Conservation (phyloP, 2,113 vertebrate species). For the Carollia perspicillata region DNA sequence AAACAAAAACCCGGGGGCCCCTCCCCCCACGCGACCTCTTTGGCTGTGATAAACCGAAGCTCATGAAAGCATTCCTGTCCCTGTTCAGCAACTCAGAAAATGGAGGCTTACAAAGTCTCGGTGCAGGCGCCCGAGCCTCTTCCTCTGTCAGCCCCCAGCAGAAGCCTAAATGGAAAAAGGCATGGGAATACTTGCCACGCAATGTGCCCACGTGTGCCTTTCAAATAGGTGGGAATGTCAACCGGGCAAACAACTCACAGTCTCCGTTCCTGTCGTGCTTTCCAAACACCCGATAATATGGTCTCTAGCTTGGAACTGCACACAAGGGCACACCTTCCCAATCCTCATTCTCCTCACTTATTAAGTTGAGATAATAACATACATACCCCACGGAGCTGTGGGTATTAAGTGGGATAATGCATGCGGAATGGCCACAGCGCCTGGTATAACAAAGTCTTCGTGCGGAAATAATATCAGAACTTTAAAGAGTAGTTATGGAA, state of each 20-base stretch:
- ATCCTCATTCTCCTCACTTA: not conserved
- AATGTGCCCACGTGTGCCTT: not conserved
- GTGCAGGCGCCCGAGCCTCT: not conserved
- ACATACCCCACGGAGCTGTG: not conserved
- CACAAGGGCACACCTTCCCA: not conserved
- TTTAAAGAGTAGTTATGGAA: not conserved
- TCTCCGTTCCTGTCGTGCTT: not conserved
- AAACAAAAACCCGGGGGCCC: not conserved
- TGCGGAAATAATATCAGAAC: not conserved
- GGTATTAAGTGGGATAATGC: not conserved
- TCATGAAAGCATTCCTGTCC: not conserved
- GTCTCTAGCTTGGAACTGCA: not conserved
- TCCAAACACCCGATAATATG: not conserved
- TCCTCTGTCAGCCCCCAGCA: not conserved
- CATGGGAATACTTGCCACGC: fast-evolving
- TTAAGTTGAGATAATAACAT: not conserved
- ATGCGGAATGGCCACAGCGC: not conserved
- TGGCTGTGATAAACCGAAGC: not conserved
- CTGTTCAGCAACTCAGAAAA: not conserved
- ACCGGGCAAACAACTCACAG: not conserved
- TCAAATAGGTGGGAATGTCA: not conserved
- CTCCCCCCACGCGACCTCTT: not conserved
- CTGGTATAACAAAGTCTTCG: not conserved
- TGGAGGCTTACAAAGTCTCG: not conserved
- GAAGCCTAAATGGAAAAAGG: not conserved